Base-by-base conservation (phyloP, 2,113 vertebrate species). In the Eptesicus fuscus region DNA sequence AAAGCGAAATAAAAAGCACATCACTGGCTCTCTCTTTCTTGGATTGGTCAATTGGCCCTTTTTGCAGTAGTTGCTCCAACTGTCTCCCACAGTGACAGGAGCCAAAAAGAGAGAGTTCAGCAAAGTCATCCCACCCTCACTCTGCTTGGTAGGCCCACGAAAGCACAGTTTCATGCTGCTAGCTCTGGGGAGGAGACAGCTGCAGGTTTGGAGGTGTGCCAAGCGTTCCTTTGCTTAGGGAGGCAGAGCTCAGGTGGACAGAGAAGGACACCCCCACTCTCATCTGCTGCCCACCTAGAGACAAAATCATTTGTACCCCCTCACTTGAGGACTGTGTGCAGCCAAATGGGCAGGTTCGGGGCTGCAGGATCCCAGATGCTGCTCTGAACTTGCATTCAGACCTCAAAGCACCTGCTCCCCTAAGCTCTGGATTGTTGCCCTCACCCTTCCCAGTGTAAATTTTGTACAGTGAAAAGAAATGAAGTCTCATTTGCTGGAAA, bases 391-490 rank as follows among this genome's bases (percentile, higher is more conserved):
- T 74, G 74, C 56, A n/a, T 25, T 59, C 88, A 90, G 93, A 93
- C 92, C 96, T 90, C 91, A 51, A 83, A 92, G 87, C 61, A 91
- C 92, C 79, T 56, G 47, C 12, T 53, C 82, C 88, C 96, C 93
- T 93, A 47, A 61, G 84, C 90, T 83, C 90, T 76, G 94, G 91
- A 86, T 70, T 51, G 83, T 88, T 42, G 87, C 90, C 95, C 92
- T 94, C 92, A 76, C 79, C 96, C 96, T 90, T 97, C 0, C 10
- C 93, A 42, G 89, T 99, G 99, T 99, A 99, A 98, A 99, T 99
- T 99, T 99, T 99, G 99, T 99, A 99, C 98, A 99, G 99, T 99
- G 98, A 98, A 98, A 98, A 96, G 78, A 99, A 98, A 98, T 97
- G 96, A 98, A 97, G 98, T 99, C 98, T 99, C 98, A 97, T 99